phyloP scores from a whole-genome alignment of 53 echinoderm and acorn worm genomes.

The Glandiceps talaboti region DNA sequence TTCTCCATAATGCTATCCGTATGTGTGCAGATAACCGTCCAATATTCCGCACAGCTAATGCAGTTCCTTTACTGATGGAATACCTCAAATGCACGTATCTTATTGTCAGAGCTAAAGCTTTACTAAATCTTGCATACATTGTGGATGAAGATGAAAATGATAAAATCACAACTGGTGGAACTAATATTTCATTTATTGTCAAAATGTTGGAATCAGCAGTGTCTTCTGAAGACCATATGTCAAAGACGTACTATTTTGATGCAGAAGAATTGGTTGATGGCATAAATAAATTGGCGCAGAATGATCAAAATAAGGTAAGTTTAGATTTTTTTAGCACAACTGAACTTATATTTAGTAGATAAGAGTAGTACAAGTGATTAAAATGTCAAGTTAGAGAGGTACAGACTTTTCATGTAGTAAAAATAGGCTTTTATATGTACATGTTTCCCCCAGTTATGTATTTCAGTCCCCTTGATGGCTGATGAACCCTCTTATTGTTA shows the following conservation, averaged over 20 bases:
- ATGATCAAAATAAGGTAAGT: neutral
- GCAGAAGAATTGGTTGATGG: neutral
- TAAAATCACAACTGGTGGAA: neutral
- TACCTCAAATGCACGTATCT: neutral
- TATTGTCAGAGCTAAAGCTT: neutral
- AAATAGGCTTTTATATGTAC: no score
- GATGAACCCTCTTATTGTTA: no score
- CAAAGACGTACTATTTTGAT: neutral
- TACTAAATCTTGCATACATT: neutral
- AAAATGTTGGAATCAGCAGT: constrained; percentile 2
- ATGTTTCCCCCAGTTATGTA: no score
- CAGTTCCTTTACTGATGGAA: neutral
- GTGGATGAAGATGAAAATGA: neutral
- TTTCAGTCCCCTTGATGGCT: no score
- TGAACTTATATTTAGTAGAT: no score
- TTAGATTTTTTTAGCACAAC: no score
- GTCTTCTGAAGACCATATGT: constrained; percentile 1
- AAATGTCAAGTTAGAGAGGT: no score
- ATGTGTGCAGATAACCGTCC: neutral
- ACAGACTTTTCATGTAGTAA: no score
- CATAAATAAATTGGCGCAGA: neutral
- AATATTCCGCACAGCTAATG: neutral
- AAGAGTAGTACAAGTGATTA: no score
- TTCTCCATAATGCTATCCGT: neutral
- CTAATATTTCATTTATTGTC: neutral